A percentile compares a stretch with the other conserved stretches of the same genome.
phyloP scores from a whole-genome alignment of 2,113 vertebrate genomes.

The Myiozetetes cayanensis region DNA sequence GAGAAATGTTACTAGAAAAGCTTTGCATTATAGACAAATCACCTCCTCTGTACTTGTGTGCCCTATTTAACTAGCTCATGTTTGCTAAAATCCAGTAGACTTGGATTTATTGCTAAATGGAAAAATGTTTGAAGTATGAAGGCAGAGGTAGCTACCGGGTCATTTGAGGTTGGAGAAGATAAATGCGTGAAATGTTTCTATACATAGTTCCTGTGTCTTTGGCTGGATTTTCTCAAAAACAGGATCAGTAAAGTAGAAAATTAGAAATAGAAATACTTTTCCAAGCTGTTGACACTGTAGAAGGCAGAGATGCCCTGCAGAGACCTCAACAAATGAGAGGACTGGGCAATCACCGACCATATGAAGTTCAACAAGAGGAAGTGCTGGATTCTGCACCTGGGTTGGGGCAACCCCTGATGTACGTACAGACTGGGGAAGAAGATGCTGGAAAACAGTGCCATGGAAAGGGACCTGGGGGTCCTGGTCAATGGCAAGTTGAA shows the following conservation, averaged over 20 bases:
- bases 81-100: not conserved
- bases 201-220: not conserved
- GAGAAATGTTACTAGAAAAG: not conserved
- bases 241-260: not conserved
- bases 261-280: not conserved
- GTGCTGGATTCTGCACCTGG: not conserved
- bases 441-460: not conserved
- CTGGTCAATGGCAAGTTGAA: not conserved
- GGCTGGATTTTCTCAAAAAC: not conserved
- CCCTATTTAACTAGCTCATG: not conserved
- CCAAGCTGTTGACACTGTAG: not conserved
- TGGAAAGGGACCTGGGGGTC: not conserved
- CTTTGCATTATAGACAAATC: not conserved
- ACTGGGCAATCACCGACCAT: not conserved
- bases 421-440: not conserved
- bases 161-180: not conserved
- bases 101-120: not conserved
- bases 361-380: not conserved
- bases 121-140: not conserved
- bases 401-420: not conserved
- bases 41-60: not conserved
- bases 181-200: not conserved
- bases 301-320: not conserved
- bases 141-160: not conserved
- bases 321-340: not conserved